A percentile compares a stretch with the other conserved stretches of the same genome.
Evolutionary conservation across 2,113 vertebrate species (phyloP).

Genomic region (Actinemys pallida): DNA sequence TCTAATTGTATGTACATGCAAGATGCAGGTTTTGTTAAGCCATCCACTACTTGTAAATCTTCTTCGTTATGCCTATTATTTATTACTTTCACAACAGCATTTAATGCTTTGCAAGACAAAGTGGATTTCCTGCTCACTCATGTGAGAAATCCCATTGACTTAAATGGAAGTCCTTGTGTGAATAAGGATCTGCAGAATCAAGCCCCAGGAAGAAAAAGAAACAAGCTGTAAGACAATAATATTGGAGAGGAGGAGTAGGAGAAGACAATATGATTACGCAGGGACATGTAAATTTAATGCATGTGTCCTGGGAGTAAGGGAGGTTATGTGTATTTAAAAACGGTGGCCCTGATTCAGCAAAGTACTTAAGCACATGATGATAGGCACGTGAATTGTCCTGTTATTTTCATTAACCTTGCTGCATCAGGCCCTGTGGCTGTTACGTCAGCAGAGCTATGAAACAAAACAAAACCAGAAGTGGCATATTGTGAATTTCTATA

Average conservation of each 20-base stretch:
- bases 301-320: too few relatives aligned
- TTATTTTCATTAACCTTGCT: not conserved
- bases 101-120: constrained; percentile 19
- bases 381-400: not conserved
- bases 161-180: not conserved
- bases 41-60: not conserved
- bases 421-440: not conserved
- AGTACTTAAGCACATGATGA: not conserved
- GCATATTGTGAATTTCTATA: not conserved
- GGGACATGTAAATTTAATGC: not conserved
- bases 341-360: not conserved
- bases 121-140: constrained; percentile 21
- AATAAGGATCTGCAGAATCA: constrained; percentile 9
- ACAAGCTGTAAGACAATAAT: not conserved
- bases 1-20: not conserved
- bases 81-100: not conserved
- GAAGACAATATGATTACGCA: not conserved
- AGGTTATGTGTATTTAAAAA: not conserved
- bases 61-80: not conserved
- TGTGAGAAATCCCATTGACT: not conserved
- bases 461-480: not conserved
- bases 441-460: not conserved
- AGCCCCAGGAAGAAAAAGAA: not conserved
- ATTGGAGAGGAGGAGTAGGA: not conserved
- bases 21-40: constrained; percentile 35